Conservation (phyloP, 2,888 invertebrate species). For the Uropetala carovei region DNA sequence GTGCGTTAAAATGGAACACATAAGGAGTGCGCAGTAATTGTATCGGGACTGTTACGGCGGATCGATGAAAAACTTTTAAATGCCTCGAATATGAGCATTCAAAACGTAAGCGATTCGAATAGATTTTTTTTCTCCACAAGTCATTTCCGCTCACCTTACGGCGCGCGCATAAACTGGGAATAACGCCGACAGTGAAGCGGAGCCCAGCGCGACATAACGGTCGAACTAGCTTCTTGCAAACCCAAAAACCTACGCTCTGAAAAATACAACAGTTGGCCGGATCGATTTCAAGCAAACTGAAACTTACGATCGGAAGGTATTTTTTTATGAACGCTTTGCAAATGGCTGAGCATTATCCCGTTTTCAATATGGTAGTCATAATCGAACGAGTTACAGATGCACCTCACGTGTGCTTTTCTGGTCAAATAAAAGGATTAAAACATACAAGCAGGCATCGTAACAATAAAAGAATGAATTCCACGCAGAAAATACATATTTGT, state of each 20-base stretch:
- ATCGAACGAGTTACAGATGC: no score
- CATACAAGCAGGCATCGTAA: no score
- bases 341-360: no score
- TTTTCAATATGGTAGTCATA: no score
- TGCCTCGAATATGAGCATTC: not conserved
- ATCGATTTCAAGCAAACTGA: not conserved
- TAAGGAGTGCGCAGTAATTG: not conserved
- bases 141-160: not conserved
- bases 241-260: not conserved
- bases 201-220: not conserved
- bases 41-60: not conserved
- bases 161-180: not conserved
- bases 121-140: not conserved
- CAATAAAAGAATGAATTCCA: no score
- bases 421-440: no score
- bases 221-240: not conserved
- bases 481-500: no score
- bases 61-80: not conserved
- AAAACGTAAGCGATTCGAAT: not conserved
- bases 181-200: not conserved
- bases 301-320: not conserved
- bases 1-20: not conserved
- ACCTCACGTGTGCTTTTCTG: no score
- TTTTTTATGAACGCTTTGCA: not conserved
- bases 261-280: not conserved